Conservation (phyloP, 2,888 invertebrate genomes). For the Ennomos fuscantarius region DNA sequence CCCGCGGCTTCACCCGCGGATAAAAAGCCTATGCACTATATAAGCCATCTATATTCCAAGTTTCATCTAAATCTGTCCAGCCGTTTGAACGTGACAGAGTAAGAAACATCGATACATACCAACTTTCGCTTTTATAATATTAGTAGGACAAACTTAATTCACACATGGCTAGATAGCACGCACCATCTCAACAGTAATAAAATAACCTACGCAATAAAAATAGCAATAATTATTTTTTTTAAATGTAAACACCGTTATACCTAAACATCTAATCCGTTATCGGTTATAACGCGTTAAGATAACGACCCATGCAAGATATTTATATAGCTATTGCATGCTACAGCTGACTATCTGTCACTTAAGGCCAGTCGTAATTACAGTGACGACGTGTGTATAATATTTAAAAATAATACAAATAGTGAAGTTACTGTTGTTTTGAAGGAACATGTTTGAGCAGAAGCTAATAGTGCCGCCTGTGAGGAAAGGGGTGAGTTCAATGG, state of each 20-base stretch:
- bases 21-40: too few relatives aligned
- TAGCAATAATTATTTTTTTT: too few relatives aligned
- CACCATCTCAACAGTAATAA: too few relatives aligned
- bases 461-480: slow-evolving; percentile 55
- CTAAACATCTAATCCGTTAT: slow-evolving; percentile 12
- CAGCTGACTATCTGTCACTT: slow-evolving; percentile 46
- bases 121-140: too few relatives aligned
- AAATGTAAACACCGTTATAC: slow-evolving; percentile 5
- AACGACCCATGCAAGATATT: slow-evolving; percentile 13
- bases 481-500: slow-evolving; percentile 55
- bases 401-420: background rate
- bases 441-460: slow-evolving; percentile 31
- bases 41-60: too few relatives aligned
- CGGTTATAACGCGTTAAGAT: slow-evolving; percentile 31
- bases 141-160: too few relatives aligned
- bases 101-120: too few relatives aligned
- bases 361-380: slow-evolving; percentile 50
- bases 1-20: too few relatives aligned
- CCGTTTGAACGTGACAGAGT: too few relatives aligned
- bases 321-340: slow-evolving; percentile 46
- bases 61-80: too few relatives aligned
- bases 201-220: too few relatives aligned
- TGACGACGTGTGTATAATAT: slow-evolving; percentile 38
- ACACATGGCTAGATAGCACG: too few relatives aligned
- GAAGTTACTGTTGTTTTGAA: background rate